These are phyloP conservation scores for Decapterus maruadsi DNA, from an alignment of 2,797 vertebrate genomes.

Conservation along the genomic window DNA sequence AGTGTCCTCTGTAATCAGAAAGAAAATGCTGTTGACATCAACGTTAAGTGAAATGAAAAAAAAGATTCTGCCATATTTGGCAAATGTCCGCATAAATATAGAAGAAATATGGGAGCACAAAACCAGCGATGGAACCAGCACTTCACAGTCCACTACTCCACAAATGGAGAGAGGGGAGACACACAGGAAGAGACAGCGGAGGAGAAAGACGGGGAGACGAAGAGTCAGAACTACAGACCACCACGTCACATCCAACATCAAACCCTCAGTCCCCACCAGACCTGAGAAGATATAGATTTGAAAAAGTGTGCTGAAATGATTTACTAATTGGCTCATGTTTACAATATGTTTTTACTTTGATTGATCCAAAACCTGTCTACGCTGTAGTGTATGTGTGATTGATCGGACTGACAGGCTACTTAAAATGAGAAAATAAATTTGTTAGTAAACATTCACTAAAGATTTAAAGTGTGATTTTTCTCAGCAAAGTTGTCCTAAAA, in stretches of 20 bases:
- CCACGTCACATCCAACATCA: slow-evolving; percentile 82
- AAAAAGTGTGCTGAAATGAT: neutral
- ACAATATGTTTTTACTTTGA: neutral
- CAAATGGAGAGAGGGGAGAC: slow-evolving; percentile 84
- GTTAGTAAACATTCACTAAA: neutral
- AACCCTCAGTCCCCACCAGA: slow-evolving; percentile 55
- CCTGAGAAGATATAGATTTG: slow-evolving; percentile 70
- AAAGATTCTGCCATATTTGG: neutral
- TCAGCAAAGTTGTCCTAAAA: neutral
- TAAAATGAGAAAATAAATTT: neutral
- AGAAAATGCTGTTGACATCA: slow-evolving; percentile 39
- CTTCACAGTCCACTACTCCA: slow-evolving; percentile 81
- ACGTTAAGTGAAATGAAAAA: slow-evolving; percentile 2
- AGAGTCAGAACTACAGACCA: slow-evolving; percentile 82
- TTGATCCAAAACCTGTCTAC: neutral
- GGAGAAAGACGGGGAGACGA: slow-evolving; percentile 73
- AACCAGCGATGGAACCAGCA: slow-evolving; percentile 50
- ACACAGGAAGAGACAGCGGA: slow-evolving; percentile 80
- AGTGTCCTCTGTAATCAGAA: slow-evolving; percentile 89
- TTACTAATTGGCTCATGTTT: slow-evolving; percentile 2
- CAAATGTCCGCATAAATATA: slow-evolving; percentile 38
- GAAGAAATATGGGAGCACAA: slow-evolving; percentile 59
- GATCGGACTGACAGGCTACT: neutral
- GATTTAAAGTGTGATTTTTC: neutral
- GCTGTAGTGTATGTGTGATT: neutral